Percentiles rank a stretch among this genome's conserved stretches.
phyloP scores from a whole-genome alignment of 2,888 invertebrate species.

The Nomada goodeniana region DNA sequence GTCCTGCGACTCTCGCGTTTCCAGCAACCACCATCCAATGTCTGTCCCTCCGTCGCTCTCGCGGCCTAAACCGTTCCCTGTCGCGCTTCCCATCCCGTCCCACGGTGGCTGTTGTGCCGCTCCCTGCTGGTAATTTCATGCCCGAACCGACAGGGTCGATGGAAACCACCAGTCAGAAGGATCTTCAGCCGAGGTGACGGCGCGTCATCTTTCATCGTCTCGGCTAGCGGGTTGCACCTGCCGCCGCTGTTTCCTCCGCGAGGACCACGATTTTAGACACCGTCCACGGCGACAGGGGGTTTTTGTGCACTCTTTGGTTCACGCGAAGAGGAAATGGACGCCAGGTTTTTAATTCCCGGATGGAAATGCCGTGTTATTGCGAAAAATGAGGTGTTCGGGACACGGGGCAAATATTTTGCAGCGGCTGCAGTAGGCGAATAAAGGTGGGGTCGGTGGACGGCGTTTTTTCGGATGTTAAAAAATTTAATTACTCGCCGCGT shows the following conservation, averaged over 20 bases:
- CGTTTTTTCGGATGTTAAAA: slow-evolving; percentile 32
- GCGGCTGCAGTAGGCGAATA: background rate
- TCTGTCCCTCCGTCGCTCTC: background rate
- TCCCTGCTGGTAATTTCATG: slow-evolving; percentile 70
- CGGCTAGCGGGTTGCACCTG: slow-evolving; percentile 64
- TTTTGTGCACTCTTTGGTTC: too few species aligned
- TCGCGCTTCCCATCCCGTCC: slow-evolving; percentile 31
- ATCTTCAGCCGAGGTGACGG: slow-evolving; percentile 68
- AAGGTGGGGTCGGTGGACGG: background rate
- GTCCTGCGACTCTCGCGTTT: background rate
- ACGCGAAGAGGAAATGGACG: background rate
- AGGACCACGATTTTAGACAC: slow-evolving; percentile 36
- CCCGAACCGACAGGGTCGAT: slow-evolving; percentile 70
- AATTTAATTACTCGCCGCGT: slow-evolving; percentile 32
- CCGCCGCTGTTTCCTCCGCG: slow-evolving; percentile 49
- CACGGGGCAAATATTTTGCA: slow-evolving; percentile 31
- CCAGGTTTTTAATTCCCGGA: slow-evolving; percentile 2
- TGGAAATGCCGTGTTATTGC: background rate
- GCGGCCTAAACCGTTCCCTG: slow-evolving; percentile 3
- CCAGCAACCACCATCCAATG: background rate
- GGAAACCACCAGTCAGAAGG: slow-evolving; percentile 67
- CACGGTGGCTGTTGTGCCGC: slow-evolving; percentile 43
- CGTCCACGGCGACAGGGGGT: too few species aligned
- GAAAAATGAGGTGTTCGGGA: slow-evolving; percentile 18
- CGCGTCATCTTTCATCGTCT: slow-evolving; percentile 71